Evolutionary conservation across 2,797 vertebrate species (phyloP).

Genomic region (Anomalospiza imberbis): DNA sequence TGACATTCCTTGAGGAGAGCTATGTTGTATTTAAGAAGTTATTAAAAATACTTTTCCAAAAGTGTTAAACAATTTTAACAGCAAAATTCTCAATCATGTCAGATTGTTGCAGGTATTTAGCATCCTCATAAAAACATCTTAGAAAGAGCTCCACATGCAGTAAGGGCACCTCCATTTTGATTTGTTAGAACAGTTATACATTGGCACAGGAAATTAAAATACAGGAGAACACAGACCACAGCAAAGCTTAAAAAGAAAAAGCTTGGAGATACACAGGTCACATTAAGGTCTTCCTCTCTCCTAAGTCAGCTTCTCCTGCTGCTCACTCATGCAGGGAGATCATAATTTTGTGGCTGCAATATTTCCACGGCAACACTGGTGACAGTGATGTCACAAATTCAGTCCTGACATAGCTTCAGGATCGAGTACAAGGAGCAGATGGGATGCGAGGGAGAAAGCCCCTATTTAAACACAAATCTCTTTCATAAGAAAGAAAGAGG

Average conservation of each 20-base stretch:
- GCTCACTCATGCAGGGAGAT: conserved; percentile 45
- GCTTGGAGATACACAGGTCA: neutral
- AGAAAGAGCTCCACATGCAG: neutral
- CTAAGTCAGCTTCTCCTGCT: conserved; percentile 1
- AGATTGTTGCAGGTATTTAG: neutral
- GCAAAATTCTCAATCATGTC: neutral
- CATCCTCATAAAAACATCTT: neutral
- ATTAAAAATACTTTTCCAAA: neutral
- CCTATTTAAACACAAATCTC: conserved; percentile 70
- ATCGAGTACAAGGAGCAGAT: conserved; percentile 64
- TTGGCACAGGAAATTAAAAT: neutral
- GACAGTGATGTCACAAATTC: conserved; percentile 62
- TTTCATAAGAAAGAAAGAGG: conserved; percentile 64
- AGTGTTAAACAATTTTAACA: neutral
- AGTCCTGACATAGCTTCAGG: conserved; percentile 54
- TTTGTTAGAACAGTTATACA: neutral
- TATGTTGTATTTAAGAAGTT: neutral
- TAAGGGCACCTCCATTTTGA: neutral
- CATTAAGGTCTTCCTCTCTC: conserved; percentile 7
- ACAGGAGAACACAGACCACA: neutral
- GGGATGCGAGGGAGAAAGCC: conserved; percentile 64
- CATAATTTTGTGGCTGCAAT: conserved; percentile 48
- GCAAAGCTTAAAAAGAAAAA: conserved; percentile 6
- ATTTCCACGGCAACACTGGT: conserved; percentile 61
- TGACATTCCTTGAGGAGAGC: neutral